Evolutionary conservation across 2,797 vertebrate species (phyloP), one percentile per base, ranked within the genome.

Genomic region (Crocodylus rhombifer): DNA sequence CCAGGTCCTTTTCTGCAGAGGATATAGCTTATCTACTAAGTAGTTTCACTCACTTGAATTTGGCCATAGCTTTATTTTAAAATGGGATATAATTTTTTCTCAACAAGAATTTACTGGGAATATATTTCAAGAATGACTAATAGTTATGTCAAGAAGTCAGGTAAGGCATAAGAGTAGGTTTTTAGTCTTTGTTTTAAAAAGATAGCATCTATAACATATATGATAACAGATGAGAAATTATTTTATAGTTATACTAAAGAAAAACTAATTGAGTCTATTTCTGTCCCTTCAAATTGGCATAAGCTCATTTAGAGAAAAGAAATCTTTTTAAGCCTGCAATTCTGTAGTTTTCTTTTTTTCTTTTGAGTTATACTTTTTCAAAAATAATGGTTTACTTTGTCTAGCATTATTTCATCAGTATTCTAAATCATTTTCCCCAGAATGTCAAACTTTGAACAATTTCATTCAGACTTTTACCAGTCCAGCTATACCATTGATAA

Each of bases 391-490:
- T 23, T 77, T 17, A 1, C 18, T 12, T 78, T 90, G 7, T 80
- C 77, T n/a, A 56, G 83, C 23, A 6, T 14, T 30, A 2, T 42
- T 85, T 88, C 64, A 55, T 74, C 71, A 58, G 82, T 76, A 65
- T 57, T 56, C 89, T 7, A 56, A 78, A 86, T 82, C 2, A 62
- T 84, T 90, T 89, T 81, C 69, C 74, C 4, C 88, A 98, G 98
- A 93, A 98, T 99, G 99, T 98, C 98, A 28, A 97, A 98, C 93
- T 98, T 98, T 28, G 98, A 98, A 57, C 97, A 98, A 95, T 97
- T 98, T 96, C 97, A 98, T 51, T 84, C 97, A 9, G 98, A 99
- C 92, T 99, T 99, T 97, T 99, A 99, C 96, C 98, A 98, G 74
- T 98, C 99, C 80, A 97, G 98, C 94, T 99, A 99, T 90, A 97